A percentile compares a stretch with the other conserved stretches of the same genome.
These are phyloP conservation scores for Ptilonorhynchus violaceus DNA, from an alignment of 2,113 vertebrate species.

Conservation along the genomic window DNA sequence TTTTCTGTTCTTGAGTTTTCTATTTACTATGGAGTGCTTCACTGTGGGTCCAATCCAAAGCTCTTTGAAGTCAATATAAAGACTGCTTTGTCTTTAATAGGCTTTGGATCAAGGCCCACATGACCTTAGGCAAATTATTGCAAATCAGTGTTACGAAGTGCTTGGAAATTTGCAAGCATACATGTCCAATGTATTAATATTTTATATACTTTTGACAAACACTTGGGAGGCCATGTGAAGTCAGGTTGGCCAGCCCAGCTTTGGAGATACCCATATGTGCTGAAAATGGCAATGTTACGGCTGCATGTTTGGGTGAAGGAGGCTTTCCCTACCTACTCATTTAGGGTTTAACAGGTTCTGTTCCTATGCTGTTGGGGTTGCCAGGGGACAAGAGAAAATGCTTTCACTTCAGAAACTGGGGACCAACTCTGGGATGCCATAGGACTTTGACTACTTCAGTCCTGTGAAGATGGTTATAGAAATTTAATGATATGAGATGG, in stretches of 20 bases:
- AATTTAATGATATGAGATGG: background rate
- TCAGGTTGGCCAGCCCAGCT: background rate
- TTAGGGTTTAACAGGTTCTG: background rate
- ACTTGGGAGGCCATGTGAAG: background rate
- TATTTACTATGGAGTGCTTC: background rate
- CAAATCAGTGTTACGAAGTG: background rate
- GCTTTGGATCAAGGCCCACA: constrained; percentile 9
- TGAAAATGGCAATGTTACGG: background rate
- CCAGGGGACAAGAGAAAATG: background rate
- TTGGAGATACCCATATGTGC: background rate
- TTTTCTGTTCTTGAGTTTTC: background rate
- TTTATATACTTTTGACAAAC: background rate
- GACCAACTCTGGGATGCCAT: background rate
- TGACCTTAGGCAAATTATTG: constrained; percentile 35
- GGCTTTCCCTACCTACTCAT: background rate
- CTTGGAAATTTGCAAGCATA: background rate
- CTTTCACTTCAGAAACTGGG: background rate
- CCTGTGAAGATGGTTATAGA: background rate
- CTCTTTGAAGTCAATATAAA: constrained; percentile 47
- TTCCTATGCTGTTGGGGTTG: background rate
- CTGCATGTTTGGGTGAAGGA: background rate
- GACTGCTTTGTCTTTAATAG: constrained; percentile 17
- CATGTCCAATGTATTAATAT: background rate
- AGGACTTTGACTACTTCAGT: background rate
- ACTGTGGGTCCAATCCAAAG: background rate